Evolutionary conservation across 2,113 vertebrate species (phyloP), one percentile per base, ranked within the genome.

Genomic region (Montifringilla adamsi): DNA sequence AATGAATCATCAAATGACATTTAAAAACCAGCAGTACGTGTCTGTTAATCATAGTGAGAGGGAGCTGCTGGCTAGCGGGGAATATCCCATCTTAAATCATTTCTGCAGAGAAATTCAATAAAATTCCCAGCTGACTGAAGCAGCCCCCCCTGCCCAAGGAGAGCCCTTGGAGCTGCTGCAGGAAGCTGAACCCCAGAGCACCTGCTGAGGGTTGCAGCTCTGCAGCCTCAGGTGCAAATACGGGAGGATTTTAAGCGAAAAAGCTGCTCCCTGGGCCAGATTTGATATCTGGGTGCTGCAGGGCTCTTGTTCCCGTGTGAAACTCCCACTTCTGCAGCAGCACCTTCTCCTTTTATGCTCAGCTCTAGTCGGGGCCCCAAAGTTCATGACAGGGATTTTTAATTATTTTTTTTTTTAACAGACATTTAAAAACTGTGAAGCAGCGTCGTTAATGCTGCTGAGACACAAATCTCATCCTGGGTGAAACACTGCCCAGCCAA

Each of bases 1-100:
- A 59, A 93, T 94, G 95, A 93, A 93, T 96, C 95, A 97, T 35
- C 92, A n/a, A 75, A 39, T 64, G 92, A 94, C 91, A 93, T 92
- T 96, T 93, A 23, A 80, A 84, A 94, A 9, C 62, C 91, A 93
- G 84, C 94, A 86, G 39, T 41, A 87, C 26, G 53, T 56, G 93
- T 24, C 3, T 3, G 68, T 90, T 97, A 84, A 93, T 94, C 90
- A 95, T 79, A 95, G 70, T 8, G 15, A 81, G 95, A 94, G 58
- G 78, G 89, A 88, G 95, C 89, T 87, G 85, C 91, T 63, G 82
- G 67, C 78, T 31, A 28, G 18, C 5, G 3, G 81, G 92, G 91
- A 96, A 90, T 74, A 67, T 47, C 91, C 95, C 82, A 2, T 0
- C 50, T 41, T 14, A 53, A 84, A 92, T 67, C 84, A 3, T 27